Evolutionary conservation across 2,888 invertebrate species (phyloP).

Genomic region (Mesorhabditis sp.): DNA sequence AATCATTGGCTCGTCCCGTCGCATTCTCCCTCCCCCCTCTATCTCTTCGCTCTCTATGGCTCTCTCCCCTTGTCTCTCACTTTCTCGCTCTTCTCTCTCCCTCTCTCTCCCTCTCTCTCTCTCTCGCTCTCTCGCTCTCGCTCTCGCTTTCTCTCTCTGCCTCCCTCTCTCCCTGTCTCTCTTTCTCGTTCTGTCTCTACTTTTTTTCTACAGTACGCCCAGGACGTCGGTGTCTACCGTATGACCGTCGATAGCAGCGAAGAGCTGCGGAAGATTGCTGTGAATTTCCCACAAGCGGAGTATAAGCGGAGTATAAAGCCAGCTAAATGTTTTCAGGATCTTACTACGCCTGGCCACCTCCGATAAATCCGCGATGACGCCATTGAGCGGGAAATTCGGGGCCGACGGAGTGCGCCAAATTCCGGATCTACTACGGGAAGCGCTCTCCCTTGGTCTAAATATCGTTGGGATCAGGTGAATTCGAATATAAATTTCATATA

Average conservation of each 20-base stretch:
- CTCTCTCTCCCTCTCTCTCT: too few species aligned
- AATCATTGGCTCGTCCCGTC: slow-evolving; percentile 9
- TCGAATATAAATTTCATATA: neutral
- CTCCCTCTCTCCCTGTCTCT: too few species aligned
- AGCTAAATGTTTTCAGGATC: slow-evolving; percentile 66
- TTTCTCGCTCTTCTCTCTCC: too few species aligned
- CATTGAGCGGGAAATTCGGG: slow-evolving; percentile 60
- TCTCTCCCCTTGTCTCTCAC: too few species aligned
- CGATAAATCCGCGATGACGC: slow-evolving; percentile 82
- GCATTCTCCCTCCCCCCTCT: slow-evolving; percentile 29
- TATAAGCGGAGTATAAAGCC: slow-evolving; percentile 10
- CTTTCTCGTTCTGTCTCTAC: too few species aligned
- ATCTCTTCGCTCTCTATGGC: too few species aligned
- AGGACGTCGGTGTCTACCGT: slow-evolving; percentile 18
- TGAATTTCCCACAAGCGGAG: slow-evolving; percentile 46
- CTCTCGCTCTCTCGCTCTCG: too few species aligned
- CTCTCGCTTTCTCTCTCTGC: too few species aligned
- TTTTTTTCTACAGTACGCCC: neutral
- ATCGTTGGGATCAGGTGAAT: slow-evolving; percentile 60
- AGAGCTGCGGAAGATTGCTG: slow-evolving; percentile 47
- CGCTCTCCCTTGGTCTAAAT: slow-evolving; percentile 43
- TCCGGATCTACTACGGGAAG: slow-evolving; percentile 41
- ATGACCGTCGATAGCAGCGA: slow-evolving; percentile 57
- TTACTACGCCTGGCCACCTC: slow-evolving; percentile 73
- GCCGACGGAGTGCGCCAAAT: slow-evolving; percentile 55